Base-by-base conservation (phyloP, 2,888 invertebrate genomes). In the Notodonta dromedarius region DNA sequence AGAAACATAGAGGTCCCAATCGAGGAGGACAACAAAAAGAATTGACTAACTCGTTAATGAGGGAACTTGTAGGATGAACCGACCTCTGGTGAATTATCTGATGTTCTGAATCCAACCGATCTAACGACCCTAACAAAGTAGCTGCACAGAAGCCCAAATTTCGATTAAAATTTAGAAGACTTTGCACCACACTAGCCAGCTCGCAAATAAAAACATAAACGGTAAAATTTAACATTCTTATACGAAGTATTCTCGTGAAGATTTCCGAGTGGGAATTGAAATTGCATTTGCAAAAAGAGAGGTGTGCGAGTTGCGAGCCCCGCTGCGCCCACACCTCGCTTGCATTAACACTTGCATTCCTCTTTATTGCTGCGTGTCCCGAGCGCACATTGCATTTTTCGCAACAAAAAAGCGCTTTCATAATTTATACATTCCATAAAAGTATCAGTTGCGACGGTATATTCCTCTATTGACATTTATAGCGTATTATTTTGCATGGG, bases 401-500 rank as follows among this genome's bases (percentile, higher is more conserved):
- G 64, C 57, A 39, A 58, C 59, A 61, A 54, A 60, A 70, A 35
- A 64, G 61, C 58, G 52, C 66, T 61, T 44, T 53, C 48, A 64
- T 70, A 66, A 73, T 71, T 71, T 73, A 71, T 72, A 73, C 67
- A 68, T 74, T 71, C 71, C 66, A 70, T 76, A 76, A 70, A 77
- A 77, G 60, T 70, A 77, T 73, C 73, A 82, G 79, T 78, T 81
- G 80, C 73, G 72, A 76, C 72, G 68, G 73, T 79, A 79, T 82
- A 79, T 80, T 71, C 72, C 44, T 76, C 44, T 76, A 80, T 79
- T 75, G 77, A 82, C 77, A 83, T 83, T 85, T 84, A 84, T 83
- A 75, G 78, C 77, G 76, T 73, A 79, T 81, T 89, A 88, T 88
- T 35, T 89, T 86, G 86, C 88, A 84, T 87, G 73, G 77, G 77